phyloP scores from a whole-genome alignment of 2,113 vertebrate genomes.

The Daphoenositta chrysoptera region DNA sequence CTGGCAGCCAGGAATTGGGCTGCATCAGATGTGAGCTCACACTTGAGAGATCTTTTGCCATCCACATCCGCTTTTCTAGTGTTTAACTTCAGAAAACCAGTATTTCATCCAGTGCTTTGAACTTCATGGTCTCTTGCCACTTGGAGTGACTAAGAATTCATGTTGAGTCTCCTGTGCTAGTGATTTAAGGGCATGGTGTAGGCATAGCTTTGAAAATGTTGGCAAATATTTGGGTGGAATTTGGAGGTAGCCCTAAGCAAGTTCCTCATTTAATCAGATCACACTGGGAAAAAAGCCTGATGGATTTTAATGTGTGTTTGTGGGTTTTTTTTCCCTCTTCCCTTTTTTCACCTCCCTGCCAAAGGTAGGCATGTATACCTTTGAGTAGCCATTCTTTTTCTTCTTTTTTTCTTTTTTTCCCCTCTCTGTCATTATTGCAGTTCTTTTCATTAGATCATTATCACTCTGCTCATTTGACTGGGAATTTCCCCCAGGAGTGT shows the following conservation, averaged over 20 bases:
- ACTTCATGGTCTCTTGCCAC: not conserved
- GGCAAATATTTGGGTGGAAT: not conserved
- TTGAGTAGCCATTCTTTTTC: not conserved
- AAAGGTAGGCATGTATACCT: not conserved
- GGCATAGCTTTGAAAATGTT: not conserved
- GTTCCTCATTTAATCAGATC: not conserved
- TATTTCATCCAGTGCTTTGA: not conserved
- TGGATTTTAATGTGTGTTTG: not conserved
- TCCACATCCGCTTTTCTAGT: not conserved
- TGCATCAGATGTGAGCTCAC: not conserved
- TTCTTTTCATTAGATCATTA: slow-evolving; percentile 23
- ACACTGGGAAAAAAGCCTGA: not conserved
- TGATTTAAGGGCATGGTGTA: not conserved
- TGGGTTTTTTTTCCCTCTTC: not conserved
- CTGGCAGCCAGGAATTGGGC: not conserved
- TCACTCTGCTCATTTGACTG: not conserved
- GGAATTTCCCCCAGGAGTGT: not conserved
- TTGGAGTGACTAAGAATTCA: not conserved
- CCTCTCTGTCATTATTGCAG: not conserved
- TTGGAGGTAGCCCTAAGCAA: not conserved
- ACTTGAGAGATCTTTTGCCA: not conserved
- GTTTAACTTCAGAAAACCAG: not conserved
- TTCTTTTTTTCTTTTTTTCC: not conserved
- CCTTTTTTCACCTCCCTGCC: not conserved
- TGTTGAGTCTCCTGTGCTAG: not conserved